A percentile compares a stretch with the other conserved stretches of the same genome.
Evolutionary conservation across 2,797 vertebrate species (phyloP).

Genomic region (Halcyon chelicuti): DNA sequence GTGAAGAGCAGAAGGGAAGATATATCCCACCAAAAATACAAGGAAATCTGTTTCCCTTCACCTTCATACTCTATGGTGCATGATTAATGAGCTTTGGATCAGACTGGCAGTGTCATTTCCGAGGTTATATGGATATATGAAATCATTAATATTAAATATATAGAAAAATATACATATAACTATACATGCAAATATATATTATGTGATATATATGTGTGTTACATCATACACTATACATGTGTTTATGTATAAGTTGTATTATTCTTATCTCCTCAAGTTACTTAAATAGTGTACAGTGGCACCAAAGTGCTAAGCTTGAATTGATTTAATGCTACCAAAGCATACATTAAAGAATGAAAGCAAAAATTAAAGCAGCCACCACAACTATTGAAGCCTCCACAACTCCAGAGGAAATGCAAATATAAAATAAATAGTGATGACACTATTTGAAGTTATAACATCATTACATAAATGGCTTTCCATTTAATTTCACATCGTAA

Average conservation of each 20-base stretch:
- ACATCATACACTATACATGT: not conserved
- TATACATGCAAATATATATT: not conserved
- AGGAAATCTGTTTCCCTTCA: not conserved
- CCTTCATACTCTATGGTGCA: not conserved
- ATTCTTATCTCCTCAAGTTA: not conserved
- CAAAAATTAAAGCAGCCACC: not conserved
- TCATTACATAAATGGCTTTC: not conserved
- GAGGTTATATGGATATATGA: not conserved
- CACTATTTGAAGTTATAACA: not conserved
- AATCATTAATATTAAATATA: not conserved
- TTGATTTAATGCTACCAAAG: not conserved
- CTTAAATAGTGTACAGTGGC: not conserved
- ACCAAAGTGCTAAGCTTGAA: not conserved
- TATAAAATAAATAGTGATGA: not conserved
- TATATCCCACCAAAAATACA: not conserved
- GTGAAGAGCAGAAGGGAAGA: not conserved
- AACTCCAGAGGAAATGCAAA: not conserved
- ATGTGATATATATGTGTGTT: not conserved
- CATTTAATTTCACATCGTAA: constrained; percentile 18
- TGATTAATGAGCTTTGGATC: not conserved
- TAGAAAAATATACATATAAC: not conserved
- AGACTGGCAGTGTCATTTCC: not conserved
- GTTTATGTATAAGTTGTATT: not conserved
- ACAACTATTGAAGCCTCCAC: not conserved
- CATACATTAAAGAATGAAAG: not conserved